Base-by-base conservation (phyloP, 2,888 invertebrate species). In the Habroteleia sp. region DNA sequence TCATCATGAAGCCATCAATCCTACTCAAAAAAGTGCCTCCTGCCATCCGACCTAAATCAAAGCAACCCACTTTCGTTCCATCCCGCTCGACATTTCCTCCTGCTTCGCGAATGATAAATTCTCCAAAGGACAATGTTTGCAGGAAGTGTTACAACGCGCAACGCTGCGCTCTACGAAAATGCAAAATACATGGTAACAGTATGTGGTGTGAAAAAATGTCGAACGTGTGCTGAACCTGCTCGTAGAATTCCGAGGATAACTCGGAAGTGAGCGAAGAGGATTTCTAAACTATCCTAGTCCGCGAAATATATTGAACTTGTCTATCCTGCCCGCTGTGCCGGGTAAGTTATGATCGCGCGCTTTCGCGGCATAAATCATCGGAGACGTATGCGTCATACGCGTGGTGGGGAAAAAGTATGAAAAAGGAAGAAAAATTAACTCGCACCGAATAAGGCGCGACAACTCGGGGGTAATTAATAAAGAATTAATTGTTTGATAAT, bases 291-390 rank as follows among this genome's bases (percentile, higher is more conserved):
- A 50, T 63, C 68, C 39, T 58, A 41, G 42, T 56, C 39, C 52
- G 68, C 23, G 56, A 42, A 74, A 74, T 74, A 68, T 62, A 68
- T 74, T 48, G 54, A 63, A 50, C 50, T 65, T 54, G 68, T 52
- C 60, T 54, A 65, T 73, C 52, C 52, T 58, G 41, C 52, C 60
- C 58, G 65, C 60, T 65, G 65, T 23, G 65, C 31, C 16, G 52
- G 58, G 39, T 66, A 74, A 74, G 54, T 74, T 74, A 74, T 66
- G 73, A 66, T 66, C 66, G 33, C 39, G 73, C 60, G 25, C 20
- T 60, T 74, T 62, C 16, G 42, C 48, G 20, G 42, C 50, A 69
- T 74, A 69, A 69, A 69, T 74, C 74, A 74, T 74, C 58, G 37
- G 8, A 7, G 56, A 60, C 63, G 46, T 41, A 41, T 48, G 54